Percentiles rank a stretch among this genome's conserved stretches.
phyloP scores from a whole-genome alignment of 2,888 invertebrate genomes.

The Meteorus colon region DNA sequence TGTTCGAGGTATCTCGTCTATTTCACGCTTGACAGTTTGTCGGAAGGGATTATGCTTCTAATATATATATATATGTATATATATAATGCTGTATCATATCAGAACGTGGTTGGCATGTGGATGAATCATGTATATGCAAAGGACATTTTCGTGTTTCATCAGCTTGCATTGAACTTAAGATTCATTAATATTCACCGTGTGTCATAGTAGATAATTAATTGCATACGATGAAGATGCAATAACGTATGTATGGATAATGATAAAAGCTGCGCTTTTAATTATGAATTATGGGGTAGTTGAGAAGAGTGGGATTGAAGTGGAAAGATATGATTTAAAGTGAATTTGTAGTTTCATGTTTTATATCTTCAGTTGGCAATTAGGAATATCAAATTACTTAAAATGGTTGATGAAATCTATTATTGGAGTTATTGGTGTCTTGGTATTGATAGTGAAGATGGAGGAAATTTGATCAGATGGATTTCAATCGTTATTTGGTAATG shows the following conservation, averaged over 20 bases:
- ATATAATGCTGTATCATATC: neutral
- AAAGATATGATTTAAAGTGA: neutral
- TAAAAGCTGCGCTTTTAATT: neutral
- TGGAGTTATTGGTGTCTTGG: neutral
- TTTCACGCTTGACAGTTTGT: slow-evolving; percentile 44
- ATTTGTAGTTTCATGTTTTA: neutral
- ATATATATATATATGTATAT: slow-evolving; percentile 10
- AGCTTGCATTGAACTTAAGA: neutral
- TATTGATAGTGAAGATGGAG: neutral
- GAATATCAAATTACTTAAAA: neutral
- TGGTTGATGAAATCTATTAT: neutral
- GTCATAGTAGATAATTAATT: slow-evolving; percentile 2
- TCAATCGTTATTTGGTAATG: neutral
- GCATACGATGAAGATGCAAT: neutral
- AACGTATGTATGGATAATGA: neutral
- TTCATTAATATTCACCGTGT: neutral
- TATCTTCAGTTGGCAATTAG: neutral
- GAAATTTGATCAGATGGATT: neutral
- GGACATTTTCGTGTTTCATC: slow-evolving; percentile 9
- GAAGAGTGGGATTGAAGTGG: no score
- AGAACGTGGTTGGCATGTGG: slow-evolving; percentile 14
- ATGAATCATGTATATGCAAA: slow-evolving; percentile 6
- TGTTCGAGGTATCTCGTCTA: slow-evolving; percentile 35
- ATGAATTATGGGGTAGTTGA: neutral
- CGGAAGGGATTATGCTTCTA: slow-evolving; percentile 23